These are phyloP conservation scores for Parthenolecanium corni DNA, from an alignment of 2,888 invertebrate genomes.

Conservation along the genomic window DNA sequence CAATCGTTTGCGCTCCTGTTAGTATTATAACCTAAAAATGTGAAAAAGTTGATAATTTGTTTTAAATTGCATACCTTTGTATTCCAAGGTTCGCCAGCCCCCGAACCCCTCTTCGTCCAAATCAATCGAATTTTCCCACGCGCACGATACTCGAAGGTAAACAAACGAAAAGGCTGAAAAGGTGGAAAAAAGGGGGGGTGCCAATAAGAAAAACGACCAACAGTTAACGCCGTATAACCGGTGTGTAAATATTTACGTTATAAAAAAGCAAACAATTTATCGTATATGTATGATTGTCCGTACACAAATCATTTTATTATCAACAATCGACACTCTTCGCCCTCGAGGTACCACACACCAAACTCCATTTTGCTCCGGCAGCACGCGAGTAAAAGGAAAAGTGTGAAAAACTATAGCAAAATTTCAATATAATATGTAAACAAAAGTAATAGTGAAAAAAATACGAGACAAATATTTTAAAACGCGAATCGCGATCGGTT, in stretches of 20 bases:
- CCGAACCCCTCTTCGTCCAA: not conserved
- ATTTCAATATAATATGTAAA: too few species aligned
- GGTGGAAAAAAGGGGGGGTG: too few species aligned
- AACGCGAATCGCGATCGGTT: not conserved
- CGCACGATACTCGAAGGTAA: not conserved
- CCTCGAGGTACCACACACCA: too few species aligned
- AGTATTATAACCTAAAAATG: too few species aligned
- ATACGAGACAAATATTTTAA: not conserved
- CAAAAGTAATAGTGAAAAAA: not conserved
- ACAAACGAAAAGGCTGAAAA: not conserved
- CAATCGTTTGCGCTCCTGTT: too few species aligned
- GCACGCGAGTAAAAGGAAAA: not conserved
- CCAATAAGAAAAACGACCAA: slow-evolving; percentile 3
- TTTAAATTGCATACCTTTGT: too few species aligned
- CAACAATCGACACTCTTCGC: too few species aligned
- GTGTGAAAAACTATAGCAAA: not conserved
- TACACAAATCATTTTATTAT: slow-evolving; percentile 24
- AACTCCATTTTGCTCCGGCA: not conserved
- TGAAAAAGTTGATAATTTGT: too few species aligned
- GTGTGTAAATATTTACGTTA: slow-evolving; percentile 16
- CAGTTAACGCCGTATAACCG: not conserved
- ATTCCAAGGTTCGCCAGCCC: not conserved
- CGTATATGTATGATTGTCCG: not conserved
- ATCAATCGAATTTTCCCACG: not conserved
- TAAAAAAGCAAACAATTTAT: slow-evolving; percentile 20